Percentiles rank a stretch among this genome's conserved stretches.
phyloP scores from a whole-genome alignment of 2,113 vertebrate genomes.

The Centropus bengalensis region DNA sequence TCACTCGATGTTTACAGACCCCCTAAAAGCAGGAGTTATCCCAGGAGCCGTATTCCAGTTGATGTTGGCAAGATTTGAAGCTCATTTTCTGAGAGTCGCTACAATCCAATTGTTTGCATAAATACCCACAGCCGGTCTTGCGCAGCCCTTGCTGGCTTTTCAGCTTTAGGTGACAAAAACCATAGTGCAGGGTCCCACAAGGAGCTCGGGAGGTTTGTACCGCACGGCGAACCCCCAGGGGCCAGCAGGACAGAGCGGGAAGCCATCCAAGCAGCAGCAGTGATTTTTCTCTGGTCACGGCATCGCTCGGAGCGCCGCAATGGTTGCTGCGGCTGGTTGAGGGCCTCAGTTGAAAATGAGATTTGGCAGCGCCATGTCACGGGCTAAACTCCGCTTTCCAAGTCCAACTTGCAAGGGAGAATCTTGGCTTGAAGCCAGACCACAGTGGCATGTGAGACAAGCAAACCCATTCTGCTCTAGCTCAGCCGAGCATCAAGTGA shows the following conservation, averaged over 20 bases:
- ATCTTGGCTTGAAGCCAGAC: slow-evolving; percentile 22
- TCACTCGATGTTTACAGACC: neutral
- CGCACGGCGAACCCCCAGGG: neutral
- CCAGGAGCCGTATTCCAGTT: neutral
- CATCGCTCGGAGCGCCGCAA: neutral
- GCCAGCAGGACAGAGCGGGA: neutral
- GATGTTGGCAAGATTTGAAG: neutral
- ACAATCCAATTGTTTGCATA: neutral
- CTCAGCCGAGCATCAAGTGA: neutral
- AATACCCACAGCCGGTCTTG: neutral
- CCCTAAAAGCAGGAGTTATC: neutral
- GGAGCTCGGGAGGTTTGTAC: neutral
- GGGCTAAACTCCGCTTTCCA: neutral
- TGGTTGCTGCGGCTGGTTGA: neutral
- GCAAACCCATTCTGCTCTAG: neutral
- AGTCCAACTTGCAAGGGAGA: neutral
- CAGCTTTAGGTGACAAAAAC: neutral
- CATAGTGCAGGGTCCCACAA: neutral
- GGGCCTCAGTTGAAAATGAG: neutral
- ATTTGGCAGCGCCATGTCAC: neutral
- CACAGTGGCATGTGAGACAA: neutral
- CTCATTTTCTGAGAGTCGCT: neutral
- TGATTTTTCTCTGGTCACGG: neutral
- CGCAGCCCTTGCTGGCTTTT: neutral
- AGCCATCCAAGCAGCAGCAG: neutral